Evolutionary conservation across 2,797 vertebrate species (phyloP), one percentile per base, ranked within the genome.

Genomic region (Threskiornis aethiopicus): DNA sequence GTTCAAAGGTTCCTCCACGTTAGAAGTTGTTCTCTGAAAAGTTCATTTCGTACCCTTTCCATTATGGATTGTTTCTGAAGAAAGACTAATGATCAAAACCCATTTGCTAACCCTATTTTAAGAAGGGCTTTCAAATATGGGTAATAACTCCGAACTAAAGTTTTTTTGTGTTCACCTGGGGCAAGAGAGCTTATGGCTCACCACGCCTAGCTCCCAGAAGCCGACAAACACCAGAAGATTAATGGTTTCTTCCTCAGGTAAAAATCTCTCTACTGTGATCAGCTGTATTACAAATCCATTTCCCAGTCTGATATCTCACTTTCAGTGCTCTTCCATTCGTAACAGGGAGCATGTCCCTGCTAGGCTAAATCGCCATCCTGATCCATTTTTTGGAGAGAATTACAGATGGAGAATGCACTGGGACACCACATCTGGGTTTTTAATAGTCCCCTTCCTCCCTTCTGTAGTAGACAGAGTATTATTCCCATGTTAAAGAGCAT

Each of bases 1-100:
- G 67, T 92, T 97, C 93, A 97, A 96, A 96, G 73, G 93, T 75
- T 90, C 84, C 44, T 75, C 59, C 49, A 57, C 21, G 6, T 93
- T 65, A 96, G 89, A 95, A 88, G 83, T 6, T 55, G 21, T 71
- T 90, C 83, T 44, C 73, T 35, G 44, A 46, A 89, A 96, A 93
- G 88, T 94, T 96, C 83, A 93, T 97, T 90, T 95, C 0, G 15
- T 84, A 91, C 78, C 62, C 69, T 94, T 93, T 59, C 94, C 86
- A 73, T 90, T 85, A 96, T 4, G 19, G 77, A 89, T 65, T 80
- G 70, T 83, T 91, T 93, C 83, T 83, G 81, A 92, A 90, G 91
- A 77, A 66, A 6, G 15, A 51, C 66, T 90, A 73, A 90, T 33
- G 84, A 96, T 85, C 83, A 84, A 94, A 96, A 82, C 6, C 67